Evolutionary conservation across 2,888 invertebrate species (phyloP).

Genomic region (Yponomeuta sedellus): DNA sequence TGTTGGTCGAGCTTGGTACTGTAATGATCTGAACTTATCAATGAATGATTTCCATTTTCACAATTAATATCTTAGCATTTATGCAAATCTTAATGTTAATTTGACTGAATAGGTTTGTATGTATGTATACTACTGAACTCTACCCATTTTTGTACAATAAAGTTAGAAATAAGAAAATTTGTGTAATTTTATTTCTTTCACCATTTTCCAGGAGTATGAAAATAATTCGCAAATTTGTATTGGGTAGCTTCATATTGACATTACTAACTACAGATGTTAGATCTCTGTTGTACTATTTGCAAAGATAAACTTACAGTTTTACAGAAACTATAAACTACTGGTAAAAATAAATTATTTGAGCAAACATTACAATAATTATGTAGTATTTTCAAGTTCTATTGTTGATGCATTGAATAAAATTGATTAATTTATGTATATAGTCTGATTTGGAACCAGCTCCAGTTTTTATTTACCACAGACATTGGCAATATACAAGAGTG

Average conservation of each 20-base stretch:
- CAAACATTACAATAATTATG: background rate
- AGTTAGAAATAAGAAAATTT: slow-evolving; percentile 45
- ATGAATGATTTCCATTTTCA: slow-evolving; percentile 33
- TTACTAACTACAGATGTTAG: too few relatives aligned
- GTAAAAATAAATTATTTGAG: background rate
- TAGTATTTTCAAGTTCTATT: background rate
- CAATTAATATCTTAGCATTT: slow-evolving; percentile 49
- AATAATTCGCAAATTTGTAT: background rate
- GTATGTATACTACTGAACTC: slow-evolving; percentile 40
- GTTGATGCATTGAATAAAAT: too few relatives aligned
- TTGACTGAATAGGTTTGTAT: slow-evolving; percentile 67
- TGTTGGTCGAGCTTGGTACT: slow-evolving; percentile 6
- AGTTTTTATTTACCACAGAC: too few relatives aligned
- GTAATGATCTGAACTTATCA: slow-evolving; percentile 42
- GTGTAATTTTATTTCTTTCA: slow-evolving; percentile 14
- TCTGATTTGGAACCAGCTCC: too few relatives aligned
- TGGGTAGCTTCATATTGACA: too few relatives aligned
- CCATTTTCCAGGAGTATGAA: background rate
- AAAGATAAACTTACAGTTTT: background rate
- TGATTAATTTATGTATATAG: too few relatives aligned
- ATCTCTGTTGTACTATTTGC: too few relatives aligned
- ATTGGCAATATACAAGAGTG: too few relatives aligned
- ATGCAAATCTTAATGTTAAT: slow-evolving; percentile 51
- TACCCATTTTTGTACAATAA: slow-evolving; percentile 64
- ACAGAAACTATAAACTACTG: background rate